Percentiles rank a stretch among this genome's conserved stretches.
These are phyloP conservation scores for Drosophila melanosoma DNA, from an alignment of 2,888 invertebrate genomes.

Conservation along the genomic window DNA sequence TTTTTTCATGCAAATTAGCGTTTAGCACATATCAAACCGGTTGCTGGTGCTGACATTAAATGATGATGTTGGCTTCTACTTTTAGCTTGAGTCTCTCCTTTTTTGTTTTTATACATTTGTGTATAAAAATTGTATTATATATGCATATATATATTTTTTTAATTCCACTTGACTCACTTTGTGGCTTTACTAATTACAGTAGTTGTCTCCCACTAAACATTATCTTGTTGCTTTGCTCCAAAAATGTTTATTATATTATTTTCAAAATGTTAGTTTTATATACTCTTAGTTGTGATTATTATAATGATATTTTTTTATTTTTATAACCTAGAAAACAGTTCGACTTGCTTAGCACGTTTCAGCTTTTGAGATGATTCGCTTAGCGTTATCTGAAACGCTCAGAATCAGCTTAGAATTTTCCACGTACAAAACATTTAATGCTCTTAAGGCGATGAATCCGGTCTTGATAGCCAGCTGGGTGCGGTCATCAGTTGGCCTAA, in stretches of 20 bases:
- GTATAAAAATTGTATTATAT: not conserved
- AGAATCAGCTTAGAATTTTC: not conserved
- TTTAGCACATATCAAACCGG: conserved; percentile 53
- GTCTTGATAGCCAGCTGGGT: conserved; percentile 59
- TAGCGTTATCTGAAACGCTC: conserved; percentile 36
- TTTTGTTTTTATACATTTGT: not conserved
- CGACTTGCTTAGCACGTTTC: conserved; percentile 2
- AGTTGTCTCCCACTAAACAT: not conserved
- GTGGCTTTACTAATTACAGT: not conserved
- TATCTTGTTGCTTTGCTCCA: not conserved
- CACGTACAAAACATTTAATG: conserved; percentile 16
- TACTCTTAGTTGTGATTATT: not conserved
- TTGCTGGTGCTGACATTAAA: conserved; percentile 35
- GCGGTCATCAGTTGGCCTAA: conserved; percentile 47
- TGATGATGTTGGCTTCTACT: conserved; percentile 46
- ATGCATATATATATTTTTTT: not conserved
- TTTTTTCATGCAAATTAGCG: conserved; percentile 65
- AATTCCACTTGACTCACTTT: conserved; percentile 31
- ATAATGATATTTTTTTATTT: not conserved
- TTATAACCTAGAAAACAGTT: not conserved
- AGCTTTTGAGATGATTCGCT: conserved; percentile 10
- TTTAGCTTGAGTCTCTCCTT: conserved; percentile 8
- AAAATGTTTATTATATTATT: not conserved
- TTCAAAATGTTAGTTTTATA: not conserved
- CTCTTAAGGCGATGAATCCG: conserved; percentile 35